Conservation (phyloP, 2,888 invertebrate species). For the Drosophila demipolita region DNA sequence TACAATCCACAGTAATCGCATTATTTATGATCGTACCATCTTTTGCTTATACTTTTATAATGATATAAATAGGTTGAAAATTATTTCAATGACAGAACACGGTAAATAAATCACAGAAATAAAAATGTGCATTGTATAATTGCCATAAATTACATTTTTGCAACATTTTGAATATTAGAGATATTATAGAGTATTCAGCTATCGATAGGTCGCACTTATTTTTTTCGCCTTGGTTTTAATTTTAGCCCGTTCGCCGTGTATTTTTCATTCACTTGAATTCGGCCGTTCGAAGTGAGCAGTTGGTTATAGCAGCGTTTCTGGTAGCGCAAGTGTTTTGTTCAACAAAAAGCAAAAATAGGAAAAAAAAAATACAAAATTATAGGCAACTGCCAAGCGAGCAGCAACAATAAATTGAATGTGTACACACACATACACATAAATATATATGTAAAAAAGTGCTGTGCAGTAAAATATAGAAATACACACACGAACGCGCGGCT, state of each 20-base stretch:
- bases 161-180: background rate
- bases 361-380: constrained; percentile 44
- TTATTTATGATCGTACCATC: background rate
- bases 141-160: background rate
- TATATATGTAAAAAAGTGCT: constrained; percentile 35
- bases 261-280: constrained; percentile 83
- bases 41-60: background rate
- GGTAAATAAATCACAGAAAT: background rate
- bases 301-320: constrained; percentile 45
- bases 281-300: constrained; percentile 71
- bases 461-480: constrained; percentile 48
- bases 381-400: constrained; percentile 54
- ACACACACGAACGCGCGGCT: constrained; percentile 32
- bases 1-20: background rate
- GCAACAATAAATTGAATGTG: constrained; percentile 60
- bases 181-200: constrained; percentile 21
- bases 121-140: background rate
- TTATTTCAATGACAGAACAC: background rate
- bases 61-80: background rate
- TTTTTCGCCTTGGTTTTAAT: constrained; percentile 66
- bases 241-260: constrained; percentile 81
- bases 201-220: background rate
- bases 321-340: constrained; percentile 57
- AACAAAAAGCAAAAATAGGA: constrained; percentile 42
- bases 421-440: constrained; percentile 35